Evolutionary conservation across 1,140 invertebrate species (phyloP), one percentile per base, ranked within the genome.

Genomic region (Drosophila miranda): DNA sequence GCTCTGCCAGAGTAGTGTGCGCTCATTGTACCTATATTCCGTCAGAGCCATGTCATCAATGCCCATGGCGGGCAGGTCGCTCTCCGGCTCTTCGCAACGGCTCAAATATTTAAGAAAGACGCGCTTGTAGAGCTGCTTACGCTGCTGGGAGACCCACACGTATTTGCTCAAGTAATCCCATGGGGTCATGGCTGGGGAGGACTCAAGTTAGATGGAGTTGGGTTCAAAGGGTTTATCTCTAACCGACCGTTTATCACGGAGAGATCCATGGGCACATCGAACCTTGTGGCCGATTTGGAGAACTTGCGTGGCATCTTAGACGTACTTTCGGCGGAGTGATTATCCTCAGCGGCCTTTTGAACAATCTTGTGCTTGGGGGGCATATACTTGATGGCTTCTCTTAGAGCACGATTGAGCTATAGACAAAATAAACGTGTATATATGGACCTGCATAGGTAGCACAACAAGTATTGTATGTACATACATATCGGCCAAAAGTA

Each of bases 221-320:
- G 7, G 0, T 50, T 46, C 11, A 54, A 13, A 28, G 13, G 19
- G 2, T 1, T 5, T 3, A 6, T 1, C 7, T n/a, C 3, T 14
- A 46, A 88, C 75, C 50, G 69, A 94, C 93, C 91, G 41, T 89
- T 87, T 2, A 95, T 82, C 60, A 92, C 92, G 45, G 90, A 74
- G 45, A 93, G 92, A 64, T 94, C 92, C 54, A 95, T 78, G 8
- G 93, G 92, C 3, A 95, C 83, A 89, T 95, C 94, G 72, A 95
- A 95, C 63, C 94, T 90, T 1, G 93, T 93, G 42, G 92, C 93
- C 34, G 93, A 92, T 52, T 94, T 92, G 0, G 93, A 93, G 88
- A 94, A 95, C 14, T 93, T 92, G 21, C 94, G 86, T 1, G 94
- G 94, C 57, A 93, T 89, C 49, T 92, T 92, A 11, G 75, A 82